Conservation (phyloP, 2,888 invertebrate genomes). For the Eulithis testata region DNA sequence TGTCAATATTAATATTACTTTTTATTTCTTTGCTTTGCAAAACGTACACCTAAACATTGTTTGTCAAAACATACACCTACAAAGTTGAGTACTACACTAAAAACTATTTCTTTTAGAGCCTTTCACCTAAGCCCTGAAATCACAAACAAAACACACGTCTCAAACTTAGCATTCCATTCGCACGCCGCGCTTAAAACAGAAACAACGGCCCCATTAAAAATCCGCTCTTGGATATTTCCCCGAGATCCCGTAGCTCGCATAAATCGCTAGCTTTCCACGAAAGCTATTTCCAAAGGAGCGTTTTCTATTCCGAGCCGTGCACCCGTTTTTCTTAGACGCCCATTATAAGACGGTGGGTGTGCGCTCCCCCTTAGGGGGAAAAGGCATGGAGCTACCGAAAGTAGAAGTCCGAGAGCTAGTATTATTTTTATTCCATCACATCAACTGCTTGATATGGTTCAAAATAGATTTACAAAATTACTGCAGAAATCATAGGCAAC, state of each 20-base stretch:
- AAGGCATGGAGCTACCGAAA: constrained; percentile 61
- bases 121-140: constrained; percentile 17
- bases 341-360: constrained; percentile 76
- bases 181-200: constrained; percentile 82
- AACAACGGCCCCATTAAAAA: constrained; percentile 84
- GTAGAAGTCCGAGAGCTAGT: constrained; percentile 47
- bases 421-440: constrained; percentile 7
- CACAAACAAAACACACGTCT: constrained; percentile 58
- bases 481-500: too few relatives aligned
- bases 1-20: too few relatives aligned
- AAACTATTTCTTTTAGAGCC: neutral
- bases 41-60: too few relatives aligned
- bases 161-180: constrained; percentile 80
- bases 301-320: constrained; percentile 83
- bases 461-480: too few relatives aligned
- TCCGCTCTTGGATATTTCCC: constrained; percentile 82
- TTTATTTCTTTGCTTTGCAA: too few relatives aligned
- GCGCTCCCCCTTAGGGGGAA: constrained; percentile 51
- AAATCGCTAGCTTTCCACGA: constrained; percentile 84
- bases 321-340: constrained; percentile 84
- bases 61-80: too few relatives aligned
- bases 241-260: constrained; percentile 80
- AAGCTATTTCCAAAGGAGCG: constrained; percentile 83
- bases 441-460: neutral
- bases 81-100: neutral